Percentiles rank a stretch among this genome's conserved stretches.
Evolutionary conservation across 2,888 invertebrate species (phyloP).

Genomic region (Clunio marinus): DNA sequence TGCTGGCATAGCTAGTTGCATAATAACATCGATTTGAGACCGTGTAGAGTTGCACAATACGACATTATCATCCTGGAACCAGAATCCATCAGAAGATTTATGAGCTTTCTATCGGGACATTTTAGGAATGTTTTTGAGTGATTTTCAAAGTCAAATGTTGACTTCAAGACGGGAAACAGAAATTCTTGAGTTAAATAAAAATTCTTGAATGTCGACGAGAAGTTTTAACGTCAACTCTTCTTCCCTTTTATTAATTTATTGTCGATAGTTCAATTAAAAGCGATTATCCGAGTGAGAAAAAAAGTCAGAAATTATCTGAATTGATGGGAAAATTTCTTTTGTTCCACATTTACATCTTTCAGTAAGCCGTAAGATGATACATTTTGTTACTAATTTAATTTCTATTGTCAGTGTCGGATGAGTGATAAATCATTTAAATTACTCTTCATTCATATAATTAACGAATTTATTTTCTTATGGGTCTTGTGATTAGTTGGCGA

Average conservation of each 20-base stretch:
- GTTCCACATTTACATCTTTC: conserved; percentile 1
- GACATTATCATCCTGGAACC: conserved; percentile 11
- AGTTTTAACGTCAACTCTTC: not conserved
- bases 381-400: conserved; percentile 15
- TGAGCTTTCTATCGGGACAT: conserved; percentile 26
- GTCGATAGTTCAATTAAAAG: conserved; percentile 33
- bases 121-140: not conserved
- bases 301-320: not conserved
- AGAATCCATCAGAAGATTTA: conserved; percentile 16
- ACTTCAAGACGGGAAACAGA: too few relatives aligned
- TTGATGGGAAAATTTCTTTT: not conserved
- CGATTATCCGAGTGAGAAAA: conserved; percentile 6
- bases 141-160: conserved; percentile 15
- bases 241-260: conserved; percentile 25
- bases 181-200: too few relatives aligned
- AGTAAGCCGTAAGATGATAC: not conserved
- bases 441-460: too few relatives aligned
- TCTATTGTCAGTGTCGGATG: not conserved
- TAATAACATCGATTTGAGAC: not conserved
- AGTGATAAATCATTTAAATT: conserved; percentile 27
- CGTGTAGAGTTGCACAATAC: conserved; percentile 32
- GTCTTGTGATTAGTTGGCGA: too few relatives aligned
- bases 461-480: too few relatives aligned
- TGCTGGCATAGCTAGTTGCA: conserved; percentile 18
- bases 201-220: not conserved